phyloP scores from a whole-genome alignment of 2,888 invertebrate species.

The Bhutanitis thaidina region DNA sequence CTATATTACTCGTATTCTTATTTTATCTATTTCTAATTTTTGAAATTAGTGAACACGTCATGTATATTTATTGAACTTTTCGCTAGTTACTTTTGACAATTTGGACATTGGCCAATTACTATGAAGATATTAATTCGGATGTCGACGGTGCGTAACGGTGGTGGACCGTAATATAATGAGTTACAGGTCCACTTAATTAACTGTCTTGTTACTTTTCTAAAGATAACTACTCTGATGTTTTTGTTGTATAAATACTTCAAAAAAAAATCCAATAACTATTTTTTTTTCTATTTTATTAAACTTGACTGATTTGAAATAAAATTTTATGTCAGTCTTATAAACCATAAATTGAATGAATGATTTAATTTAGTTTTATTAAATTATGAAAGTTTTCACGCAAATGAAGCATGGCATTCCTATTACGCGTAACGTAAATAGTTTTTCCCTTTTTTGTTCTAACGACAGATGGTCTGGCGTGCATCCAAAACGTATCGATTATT shows the following conservation, averaged over 20 bases:
- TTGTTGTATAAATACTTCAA: not conserved
- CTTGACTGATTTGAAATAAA: too few species aligned
- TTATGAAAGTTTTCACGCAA: too few species aligned
- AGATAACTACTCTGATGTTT: not conserved
- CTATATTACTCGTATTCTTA: not conserved
- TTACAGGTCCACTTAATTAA: conserved; percentile 14
- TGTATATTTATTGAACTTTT: conserved; percentile 1
- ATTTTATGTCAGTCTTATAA: too few species aligned
- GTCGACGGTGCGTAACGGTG: conserved; percentile 1
- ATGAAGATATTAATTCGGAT: conserved; percentile 15
- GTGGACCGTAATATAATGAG: conserved; percentile 7
- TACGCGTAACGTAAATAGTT: conserved; percentile 23
- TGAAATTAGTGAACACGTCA: not conserved
- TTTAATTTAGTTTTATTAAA: too few species aligned
- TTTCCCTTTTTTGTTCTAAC: conserved; percentile 36
- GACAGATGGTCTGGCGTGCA: conserved; percentile 56
- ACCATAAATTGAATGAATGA: too few species aligned
- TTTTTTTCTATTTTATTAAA: too few species aligned
- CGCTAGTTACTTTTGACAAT: conserved; percentile 1
- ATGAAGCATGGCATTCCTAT: conserved; percentile 7
- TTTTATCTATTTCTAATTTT: not conserved
- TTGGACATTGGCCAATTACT: conserved; percentile 21
- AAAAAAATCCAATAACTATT: too few species aligned
- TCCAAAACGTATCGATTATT: conserved; percentile 68
- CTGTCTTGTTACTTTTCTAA: conserved; percentile 2